Evolutionary conservation across 1,140 invertebrate species (phyloP).

Genomic region (Drosophila quadrilineata): DNA sequence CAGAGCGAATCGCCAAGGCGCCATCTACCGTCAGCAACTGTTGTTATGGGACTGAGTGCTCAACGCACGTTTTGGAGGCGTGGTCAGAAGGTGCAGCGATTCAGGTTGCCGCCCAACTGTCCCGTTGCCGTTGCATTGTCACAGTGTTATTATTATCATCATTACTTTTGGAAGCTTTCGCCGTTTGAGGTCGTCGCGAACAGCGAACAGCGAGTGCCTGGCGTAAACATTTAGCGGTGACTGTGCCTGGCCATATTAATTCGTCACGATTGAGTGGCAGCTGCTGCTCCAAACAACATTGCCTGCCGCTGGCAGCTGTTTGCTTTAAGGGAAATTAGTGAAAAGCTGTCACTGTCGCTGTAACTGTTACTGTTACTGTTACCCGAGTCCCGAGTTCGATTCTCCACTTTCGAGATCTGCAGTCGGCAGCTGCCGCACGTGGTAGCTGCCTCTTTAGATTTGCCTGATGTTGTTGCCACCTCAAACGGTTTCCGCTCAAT

Average conservation of each 20-base stretch:
- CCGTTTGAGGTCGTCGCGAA: constrained; percentile 23
- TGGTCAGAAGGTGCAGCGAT: background rate
- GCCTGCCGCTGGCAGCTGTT: constrained; percentile 58
- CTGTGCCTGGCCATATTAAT: constrained; percentile 68
- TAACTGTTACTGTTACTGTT: too few relatives aligned
- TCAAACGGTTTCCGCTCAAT: constrained; percentile 17
- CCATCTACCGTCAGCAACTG: background rate
- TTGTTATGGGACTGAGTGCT: too few relatives aligned
- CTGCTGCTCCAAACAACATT: constrained; percentile 25
- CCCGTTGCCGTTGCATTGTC: too few relatives aligned
- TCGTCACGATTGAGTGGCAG: constrained; percentile 73
- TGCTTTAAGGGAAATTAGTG: constrained; percentile 65
- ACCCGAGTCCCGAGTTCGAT: background rate
- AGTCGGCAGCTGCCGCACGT: constrained; percentile 20
- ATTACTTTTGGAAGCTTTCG: constrained; percentile 14
- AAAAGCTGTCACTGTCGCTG: constrained; percentile 72
- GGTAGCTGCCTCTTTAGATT: constrained; percentile 8
- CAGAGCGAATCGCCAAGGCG: constrained; percentile 2
- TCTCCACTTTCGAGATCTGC: constrained; percentile 3
- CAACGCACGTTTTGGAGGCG: constrained; percentile 16
- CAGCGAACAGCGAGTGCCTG: background rate
- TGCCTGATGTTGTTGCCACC: too few relatives aligned
- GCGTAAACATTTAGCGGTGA: constrained; percentile 27
- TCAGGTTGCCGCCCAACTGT: background rate
- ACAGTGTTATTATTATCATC: too few relatives aligned